Percentiles rank a stretch among this genome's conserved stretches.
Evolutionary conservation across 2,113 vertebrate species (phyloP).

Genomic region (Lampris incognitus): DNA sequence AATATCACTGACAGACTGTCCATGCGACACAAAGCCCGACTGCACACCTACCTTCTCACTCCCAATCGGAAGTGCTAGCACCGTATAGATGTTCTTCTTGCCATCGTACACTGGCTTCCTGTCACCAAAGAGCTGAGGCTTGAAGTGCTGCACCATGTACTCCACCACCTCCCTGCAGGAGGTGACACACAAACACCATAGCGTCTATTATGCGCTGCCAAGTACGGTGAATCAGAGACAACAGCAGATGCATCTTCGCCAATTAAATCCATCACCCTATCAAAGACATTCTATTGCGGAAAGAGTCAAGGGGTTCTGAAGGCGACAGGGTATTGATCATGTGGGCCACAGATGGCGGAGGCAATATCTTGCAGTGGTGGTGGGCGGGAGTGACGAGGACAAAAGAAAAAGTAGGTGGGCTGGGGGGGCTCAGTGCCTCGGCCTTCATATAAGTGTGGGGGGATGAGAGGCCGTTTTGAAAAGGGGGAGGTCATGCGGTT

Average conservation of each 20-base stretch:
- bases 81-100: constrained; percentile 99
- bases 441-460: constrained; percentile 60
- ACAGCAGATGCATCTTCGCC: constrained; percentile 4
- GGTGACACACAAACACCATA: constrained; percentile 15
- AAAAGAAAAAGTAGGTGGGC: constrained; percentile 49
- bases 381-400: constrained; percentile 36
- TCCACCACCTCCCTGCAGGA: constrained; percentile 95
- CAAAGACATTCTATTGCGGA: constrained; percentile 39
- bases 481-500: constrained; percentile 62
- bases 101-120: constrained; percentile 98
- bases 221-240: neutral
- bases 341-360: constrained; percentile 65
- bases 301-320: neutral
- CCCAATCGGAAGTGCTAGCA: constrained; percentile 96
- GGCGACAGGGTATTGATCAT: constrained; percentile 62
- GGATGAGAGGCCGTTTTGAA: constrained; percentile 47
- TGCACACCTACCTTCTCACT: constrained; percentile 90
- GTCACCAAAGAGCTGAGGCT: constrained; percentile 98
- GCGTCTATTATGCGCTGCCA: constrained; percentile 4
- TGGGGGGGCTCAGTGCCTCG: constrained; percentile 42
- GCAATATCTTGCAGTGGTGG: constrained; percentile 60
- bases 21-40: neutral
- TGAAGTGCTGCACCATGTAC: constrained; percentile 99
- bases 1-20: too few species aligned
- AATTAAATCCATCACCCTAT: constrained; percentile 43